phyloP scores from a whole-genome alignment of 1,140 invertebrate species.

The Ceratina australensis region DNA sequence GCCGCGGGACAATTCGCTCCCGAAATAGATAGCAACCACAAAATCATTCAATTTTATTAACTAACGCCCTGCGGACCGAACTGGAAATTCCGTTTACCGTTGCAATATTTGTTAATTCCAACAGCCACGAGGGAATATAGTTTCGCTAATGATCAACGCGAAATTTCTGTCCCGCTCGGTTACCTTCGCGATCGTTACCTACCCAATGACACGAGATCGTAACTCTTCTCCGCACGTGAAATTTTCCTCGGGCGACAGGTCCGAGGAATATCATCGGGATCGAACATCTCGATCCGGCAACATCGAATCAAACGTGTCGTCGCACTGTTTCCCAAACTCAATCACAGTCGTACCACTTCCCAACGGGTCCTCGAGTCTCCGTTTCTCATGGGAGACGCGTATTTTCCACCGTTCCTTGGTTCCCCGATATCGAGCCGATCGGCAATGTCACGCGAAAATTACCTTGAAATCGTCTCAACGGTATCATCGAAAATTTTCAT shows the following conservation, averaged over 20 bases:
- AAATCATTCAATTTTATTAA: conserved; percentile 1
- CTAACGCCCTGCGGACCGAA: neutral
- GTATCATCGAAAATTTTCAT: no score
- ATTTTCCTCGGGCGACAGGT: neutral
- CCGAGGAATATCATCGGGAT: neutral
- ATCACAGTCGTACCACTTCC: conserved; percentile 16
- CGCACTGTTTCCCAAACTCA: neutral
- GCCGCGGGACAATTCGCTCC: neutral
- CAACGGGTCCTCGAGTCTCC: neutral
- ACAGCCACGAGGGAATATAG: no score
- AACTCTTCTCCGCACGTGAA: neutral
- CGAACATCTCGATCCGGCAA: neutral
- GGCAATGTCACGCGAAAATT: neutral
- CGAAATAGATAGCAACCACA: neutral
- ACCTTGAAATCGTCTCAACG: conserved; percentile 30
- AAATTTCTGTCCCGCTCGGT: neutral
- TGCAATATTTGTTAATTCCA: no score
- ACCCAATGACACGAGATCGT: no score
- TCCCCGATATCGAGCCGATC: neutral
- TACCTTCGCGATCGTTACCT: neutral
- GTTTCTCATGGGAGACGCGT: neutral
- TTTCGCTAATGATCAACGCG: no score
- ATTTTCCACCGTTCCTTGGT: neutral
- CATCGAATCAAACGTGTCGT: conserved; percentile 17
- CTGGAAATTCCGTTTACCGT: neutral